Conservation (phyloP, 2,888 invertebrate species). For the Ptilodon capucinus region DNA sequence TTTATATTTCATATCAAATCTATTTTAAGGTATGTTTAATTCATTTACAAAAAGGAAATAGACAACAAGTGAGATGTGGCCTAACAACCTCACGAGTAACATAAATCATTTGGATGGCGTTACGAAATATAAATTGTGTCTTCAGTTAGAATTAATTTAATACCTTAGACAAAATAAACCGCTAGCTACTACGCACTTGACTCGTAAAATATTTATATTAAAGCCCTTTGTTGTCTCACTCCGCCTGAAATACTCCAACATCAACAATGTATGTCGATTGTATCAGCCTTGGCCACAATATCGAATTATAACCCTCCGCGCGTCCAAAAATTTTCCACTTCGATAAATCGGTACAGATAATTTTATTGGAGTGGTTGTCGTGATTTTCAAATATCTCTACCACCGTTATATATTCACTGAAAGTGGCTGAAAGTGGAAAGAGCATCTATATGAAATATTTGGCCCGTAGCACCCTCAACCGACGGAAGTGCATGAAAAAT, state of each 20-base stretch:
- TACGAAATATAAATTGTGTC: background rate
- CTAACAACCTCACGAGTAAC: background rate
- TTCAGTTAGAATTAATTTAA: background rate
- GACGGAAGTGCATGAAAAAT: no score
- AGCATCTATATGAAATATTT: no score
- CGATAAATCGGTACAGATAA: background rate
- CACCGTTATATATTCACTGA: no score
- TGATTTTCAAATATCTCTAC: background rate
- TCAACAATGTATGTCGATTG: slow-evolving; percentile 15
- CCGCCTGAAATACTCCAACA: background rate
- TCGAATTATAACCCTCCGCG: slow-evolving; percentile 21
- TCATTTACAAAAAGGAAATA: no score
- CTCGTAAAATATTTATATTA: background rate
- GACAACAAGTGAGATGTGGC: no score
- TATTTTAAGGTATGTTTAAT: no score
- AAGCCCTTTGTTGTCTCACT: background rate
- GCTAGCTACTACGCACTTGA: background rate
- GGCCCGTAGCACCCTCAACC: background rate
- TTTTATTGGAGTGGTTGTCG: background rate
- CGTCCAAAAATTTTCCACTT: slow-evolving; percentile 12
- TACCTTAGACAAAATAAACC: background rate
- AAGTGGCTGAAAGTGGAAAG: no score
- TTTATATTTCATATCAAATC: no score
- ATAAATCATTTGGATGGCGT: background rate
- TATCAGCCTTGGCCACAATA: slow-evolving; percentile 15